phyloP scores from a whole-genome alignment of 2,888 invertebrate species.

The Oscheius sp. region DNA sequence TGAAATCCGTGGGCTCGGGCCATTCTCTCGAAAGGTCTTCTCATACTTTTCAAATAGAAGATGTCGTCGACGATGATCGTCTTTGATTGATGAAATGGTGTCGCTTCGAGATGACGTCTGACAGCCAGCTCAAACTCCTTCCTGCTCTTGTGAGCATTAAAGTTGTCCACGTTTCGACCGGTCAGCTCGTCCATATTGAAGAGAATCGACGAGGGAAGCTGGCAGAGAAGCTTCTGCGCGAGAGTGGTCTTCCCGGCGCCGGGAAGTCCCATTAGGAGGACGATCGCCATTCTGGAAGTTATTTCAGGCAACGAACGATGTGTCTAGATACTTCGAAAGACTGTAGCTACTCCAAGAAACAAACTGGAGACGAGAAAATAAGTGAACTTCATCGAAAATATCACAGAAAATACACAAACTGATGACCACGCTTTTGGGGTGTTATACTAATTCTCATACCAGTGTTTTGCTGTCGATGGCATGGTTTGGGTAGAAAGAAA shows the following conservation, averaged over 20 bases:
- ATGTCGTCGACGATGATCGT: slow-evolving; percentile 46
- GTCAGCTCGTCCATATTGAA: slow-evolving; percentile 20
- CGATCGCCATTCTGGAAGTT: slow-evolving; percentile 41
- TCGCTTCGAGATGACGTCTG: not conserved
- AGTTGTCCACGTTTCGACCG: slow-evolving; percentile 21
- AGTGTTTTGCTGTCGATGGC: slow-evolving; percentile 23
- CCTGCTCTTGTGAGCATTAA: slow-evolving; percentile 26
- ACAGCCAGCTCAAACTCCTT: slow-evolving; percentile 26
- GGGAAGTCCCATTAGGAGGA: slow-evolving; percentile 52
- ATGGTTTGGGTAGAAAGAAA: not conserved
- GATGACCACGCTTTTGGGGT: not conserved
- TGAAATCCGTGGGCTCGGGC: slow-evolving; percentile 34
- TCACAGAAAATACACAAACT: slow-evolving; percentile 27
- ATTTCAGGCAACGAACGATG: not conserved
- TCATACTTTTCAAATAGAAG: slow-evolving; percentile 57
- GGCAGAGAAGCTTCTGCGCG: slow-evolving; percentile 1
- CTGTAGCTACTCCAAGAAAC: not conserved
- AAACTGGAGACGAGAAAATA: not conserved
- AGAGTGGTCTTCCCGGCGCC: slow-evolving; percentile 49
- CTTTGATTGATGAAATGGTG: not conserved
- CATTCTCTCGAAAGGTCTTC: slow-evolving; percentile 47
- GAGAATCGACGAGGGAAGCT: not conserved
- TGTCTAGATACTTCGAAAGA: not conserved
- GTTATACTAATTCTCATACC: slow-evolving; percentile 5
- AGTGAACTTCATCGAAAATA: slow-evolving; percentile 27